Percentiles rank a stretch among this genome's conserved stretches.
Evolutionary conservation across 53 echinoderm and acorn worm species (phyloP).

Genomic region (Luidia sarsii): DNA sequence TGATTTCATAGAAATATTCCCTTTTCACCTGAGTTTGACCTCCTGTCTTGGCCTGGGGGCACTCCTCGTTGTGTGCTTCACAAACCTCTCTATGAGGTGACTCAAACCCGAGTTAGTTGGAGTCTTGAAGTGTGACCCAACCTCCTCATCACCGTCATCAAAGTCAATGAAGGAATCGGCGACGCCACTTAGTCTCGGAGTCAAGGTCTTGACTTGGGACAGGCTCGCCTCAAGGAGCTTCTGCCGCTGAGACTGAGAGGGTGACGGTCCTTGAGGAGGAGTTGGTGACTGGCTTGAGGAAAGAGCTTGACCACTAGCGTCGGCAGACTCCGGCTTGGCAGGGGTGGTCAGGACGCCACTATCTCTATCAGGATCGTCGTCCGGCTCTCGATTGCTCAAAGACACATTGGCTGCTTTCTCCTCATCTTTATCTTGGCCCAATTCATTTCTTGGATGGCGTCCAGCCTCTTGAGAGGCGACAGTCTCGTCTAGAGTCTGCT

Average conservation of each 20-base stretch:
- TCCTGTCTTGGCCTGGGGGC: slow-evolving; percentile 51
- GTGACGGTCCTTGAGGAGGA: background rate
- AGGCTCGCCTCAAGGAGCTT: slow-evolving; percentile 75
- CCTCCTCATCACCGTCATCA: slow-evolving; percentile 55
- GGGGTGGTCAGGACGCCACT: background rate
- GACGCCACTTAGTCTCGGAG: slow-evolving; percentile 78
- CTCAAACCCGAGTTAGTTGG: slow-evolving; percentile 57
- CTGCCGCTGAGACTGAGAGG: slow-evolving; percentile 43
- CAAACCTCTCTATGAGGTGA: slow-evolving; percentile 82
- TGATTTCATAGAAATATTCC: background rate
- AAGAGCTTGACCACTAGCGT: background rate
- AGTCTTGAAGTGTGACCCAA: too few species aligned
- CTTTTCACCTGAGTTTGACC: slow-evolving; percentile 81
- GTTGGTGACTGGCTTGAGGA: slow-evolving; percentile 4
- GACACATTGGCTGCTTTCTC: too few species aligned
- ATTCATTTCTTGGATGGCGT: too few species aligned
- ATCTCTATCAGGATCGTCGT: too few species aligned
- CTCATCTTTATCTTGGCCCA: too few species aligned
- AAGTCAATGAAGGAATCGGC: slow-evolving; percentile 63
- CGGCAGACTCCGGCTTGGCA: slow-evolving; percentile 14
- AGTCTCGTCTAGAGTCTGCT: too few species aligned
- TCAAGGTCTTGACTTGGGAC: slow-evolving; percentile 66
- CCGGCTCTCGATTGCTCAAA: too few species aligned
- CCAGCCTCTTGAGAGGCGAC: too few species aligned
- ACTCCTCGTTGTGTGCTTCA: slow-evolving; percentile 64